phyloP scores from a whole-genome alignment of 2,888 invertebrate species.

The Zootermopsis nevadensis region DNA sequence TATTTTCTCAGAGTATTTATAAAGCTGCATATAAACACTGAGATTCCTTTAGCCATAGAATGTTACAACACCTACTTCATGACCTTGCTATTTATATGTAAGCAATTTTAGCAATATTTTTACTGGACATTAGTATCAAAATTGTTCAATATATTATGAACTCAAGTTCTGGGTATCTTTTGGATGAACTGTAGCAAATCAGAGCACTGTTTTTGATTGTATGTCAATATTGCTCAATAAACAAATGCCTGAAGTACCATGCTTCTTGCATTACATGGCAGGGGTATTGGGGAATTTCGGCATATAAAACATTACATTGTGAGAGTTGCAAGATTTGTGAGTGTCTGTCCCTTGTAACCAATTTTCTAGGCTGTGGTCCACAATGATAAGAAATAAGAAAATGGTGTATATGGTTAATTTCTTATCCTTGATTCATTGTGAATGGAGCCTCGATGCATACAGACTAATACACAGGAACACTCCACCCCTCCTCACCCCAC shows the following conservation, averaged over 20 bases:
- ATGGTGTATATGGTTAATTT: background rate
- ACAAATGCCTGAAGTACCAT: slow-evolving; percentile 15
- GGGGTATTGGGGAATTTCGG: background rate
- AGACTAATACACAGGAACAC: background rate
- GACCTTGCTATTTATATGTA: slow-evolving; percentile 11
- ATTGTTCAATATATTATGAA: slow-evolving; percentile 3
- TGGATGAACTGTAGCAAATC: background rate
- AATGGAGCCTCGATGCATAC: background rate
- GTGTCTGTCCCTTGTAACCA: background rate
- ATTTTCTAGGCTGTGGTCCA: background rate
- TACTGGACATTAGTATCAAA: slow-evolving; percentile 21
- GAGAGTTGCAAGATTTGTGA: slow-evolving; percentile 19
- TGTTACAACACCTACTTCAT: slow-evolving; percentile 1
- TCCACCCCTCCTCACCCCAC: slow-evolving; percentile 33
- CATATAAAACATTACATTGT: background rate
- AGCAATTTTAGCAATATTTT: slow-evolving; percentile 31
- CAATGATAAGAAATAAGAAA: slow-evolving; percentile 18
- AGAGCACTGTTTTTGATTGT: slow-evolving; percentile 12
- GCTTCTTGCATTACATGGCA: background rate
- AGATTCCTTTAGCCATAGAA: background rate
- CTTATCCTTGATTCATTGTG: slow-evolving; percentile 2
- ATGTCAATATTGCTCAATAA: slow-evolving; percentile 19
- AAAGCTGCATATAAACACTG: background rate
- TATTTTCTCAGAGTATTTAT: slow-evolving; percentile 35
- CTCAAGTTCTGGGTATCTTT: background rate